These are phyloP conservation scores for Drosophila prostipennis DNA, from an alignment of 2,888 invertebrate genomes.

Conservation along the genomic window DNA sequence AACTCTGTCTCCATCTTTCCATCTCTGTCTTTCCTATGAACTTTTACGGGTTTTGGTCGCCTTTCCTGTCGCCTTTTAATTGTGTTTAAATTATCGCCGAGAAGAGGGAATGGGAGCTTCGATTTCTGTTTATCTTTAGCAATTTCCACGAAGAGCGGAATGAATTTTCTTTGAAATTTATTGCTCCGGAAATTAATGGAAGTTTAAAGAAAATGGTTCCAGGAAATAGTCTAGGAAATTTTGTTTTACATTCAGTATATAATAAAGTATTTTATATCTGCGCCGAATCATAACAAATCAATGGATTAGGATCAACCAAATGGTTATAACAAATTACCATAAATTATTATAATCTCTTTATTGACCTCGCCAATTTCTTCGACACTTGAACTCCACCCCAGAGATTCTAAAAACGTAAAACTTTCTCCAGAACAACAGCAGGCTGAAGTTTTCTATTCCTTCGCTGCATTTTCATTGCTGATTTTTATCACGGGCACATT, in stretches of 20 bases:
- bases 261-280: not conserved
- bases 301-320: no score
- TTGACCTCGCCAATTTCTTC: slow-evolving; percentile 5
- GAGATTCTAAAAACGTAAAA: slow-evolving; percentile 20
- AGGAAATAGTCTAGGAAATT: not conserved
- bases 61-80: slow-evolving; percentile 45
- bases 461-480: slow-evolving; percentile 43
- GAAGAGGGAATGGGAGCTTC: slow-evolving; percentile 10
- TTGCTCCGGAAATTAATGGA: slow-evolving; percentile 28
- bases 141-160: slow-evolving; percentile 24
- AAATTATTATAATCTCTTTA: slow-evolving; percentile 34
- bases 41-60: slow-evolving; percentile 15
- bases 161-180: slow-evolving; percentile 31
- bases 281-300: not conserved
- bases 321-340: no score
- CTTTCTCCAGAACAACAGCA: slow-evolving; percentile 15
- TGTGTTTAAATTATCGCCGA: slow-evolving; percentile 38
- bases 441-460: slow-evolving; percentile 35
- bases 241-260: not conserved
- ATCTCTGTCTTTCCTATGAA: not conserved
- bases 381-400: not conserved
- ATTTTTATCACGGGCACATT: slow-evolving; percentile 61
- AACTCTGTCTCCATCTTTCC: slow-evolving; percentile 4
- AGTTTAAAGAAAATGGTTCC: not conserved
- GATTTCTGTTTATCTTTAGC: slow-evolving; percentile 40